These are phyloP conservation scores for Guaruba guarouba DNA, from an alignment of 2,113 vertebrate genomes.

Conservation along the genomic window DNA sequence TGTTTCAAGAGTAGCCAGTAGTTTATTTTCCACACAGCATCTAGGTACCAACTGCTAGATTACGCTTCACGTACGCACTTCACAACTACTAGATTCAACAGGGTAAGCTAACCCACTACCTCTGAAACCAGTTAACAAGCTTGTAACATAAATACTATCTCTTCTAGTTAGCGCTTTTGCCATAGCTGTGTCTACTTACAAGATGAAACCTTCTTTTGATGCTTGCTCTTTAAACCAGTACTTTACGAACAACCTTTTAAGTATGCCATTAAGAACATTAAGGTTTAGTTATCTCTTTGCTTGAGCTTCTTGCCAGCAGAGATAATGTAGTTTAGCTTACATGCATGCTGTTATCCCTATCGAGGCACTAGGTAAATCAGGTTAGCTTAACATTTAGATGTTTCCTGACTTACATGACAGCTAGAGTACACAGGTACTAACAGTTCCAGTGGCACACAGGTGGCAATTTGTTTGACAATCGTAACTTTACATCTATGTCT, in stretches of 20 bases:
- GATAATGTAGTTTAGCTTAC: neutral
- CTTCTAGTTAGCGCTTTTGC: neutral
- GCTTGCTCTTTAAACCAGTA: neutral
- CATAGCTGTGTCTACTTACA: neutral
- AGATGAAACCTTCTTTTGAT: neutral
- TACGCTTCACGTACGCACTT: neutral
- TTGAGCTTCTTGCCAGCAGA: neutral
- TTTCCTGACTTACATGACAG: neutral
- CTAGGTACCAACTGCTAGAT: neutral
- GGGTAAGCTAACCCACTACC: neutral
- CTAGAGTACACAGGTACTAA: neutral
- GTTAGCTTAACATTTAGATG: neutral
- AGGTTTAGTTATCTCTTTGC: neutral
- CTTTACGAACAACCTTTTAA: neutral
- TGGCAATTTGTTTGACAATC: neutral
- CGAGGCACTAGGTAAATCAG: neutral
- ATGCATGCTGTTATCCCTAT: neutral
- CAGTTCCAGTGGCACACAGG: neutral
- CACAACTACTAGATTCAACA: neutral
- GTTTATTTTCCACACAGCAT: neutral
- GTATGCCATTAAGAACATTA: neutral
- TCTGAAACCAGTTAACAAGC: neutral
- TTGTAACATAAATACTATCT: neutral
- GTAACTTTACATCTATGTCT: neutral
- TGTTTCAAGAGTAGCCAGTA: neutral